Percentiles rank a stretch among this genome's conserved stretches.
Evolutionary conservation across 2,888 invertebrate genomes (phyloP).

Genomic region (Poecilobothrus nobilitatus): DNA sequence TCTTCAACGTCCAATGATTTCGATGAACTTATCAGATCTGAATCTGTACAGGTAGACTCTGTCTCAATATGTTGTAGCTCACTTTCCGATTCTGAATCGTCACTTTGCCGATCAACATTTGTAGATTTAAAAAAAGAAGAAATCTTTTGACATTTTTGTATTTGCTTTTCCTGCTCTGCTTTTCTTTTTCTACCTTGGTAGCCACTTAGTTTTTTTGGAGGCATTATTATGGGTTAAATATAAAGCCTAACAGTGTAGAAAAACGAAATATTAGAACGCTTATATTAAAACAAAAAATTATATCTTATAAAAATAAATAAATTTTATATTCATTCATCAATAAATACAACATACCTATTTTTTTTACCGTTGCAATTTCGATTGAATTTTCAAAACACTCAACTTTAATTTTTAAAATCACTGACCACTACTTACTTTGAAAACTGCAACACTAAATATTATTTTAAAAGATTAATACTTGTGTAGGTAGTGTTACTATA

Average conservation of each 20-base stretch:
- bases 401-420: slow-evolving; percentile 10
- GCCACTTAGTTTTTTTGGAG: slow-evolving; percentile 11
- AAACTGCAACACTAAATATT: slow-evolving; percentile 5
- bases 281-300: slow-evolving; percentile 13
- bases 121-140: slow-evolving; percentile 1
- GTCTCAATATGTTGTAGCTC: too few relatives aligned
- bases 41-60: too few relatives aligned
- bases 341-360: slow-evolving; percentile 7
- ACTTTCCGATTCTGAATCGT: too few relatives aligned
- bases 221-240: slow-evolving; percentile 13
- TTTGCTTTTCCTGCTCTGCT: background rate
- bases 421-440: slow-evolving; percentile 7
- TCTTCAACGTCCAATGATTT: background rate
- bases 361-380: slow-evolving; percentile 9
- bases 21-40: too few relatives aligned
- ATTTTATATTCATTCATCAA: slow-evolving; percentile 7
- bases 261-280: slow-evolving; percentile 13
- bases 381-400: slow-evolving; percentile 9
- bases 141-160: slow-evolving; percentile 2
- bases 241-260: slow-evolving; percentile 11
- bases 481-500: background rate
- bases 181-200: slow-evolving; percentile 11
- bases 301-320: slow-evolving; percentile 11
- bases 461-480: slow-evolving; percentile 9
- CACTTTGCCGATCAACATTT: background rate